Evolutionary conservation across 2,797 vertebrate species (phyloP).

Genomic region (Corythornis leucogaster): DNA sequence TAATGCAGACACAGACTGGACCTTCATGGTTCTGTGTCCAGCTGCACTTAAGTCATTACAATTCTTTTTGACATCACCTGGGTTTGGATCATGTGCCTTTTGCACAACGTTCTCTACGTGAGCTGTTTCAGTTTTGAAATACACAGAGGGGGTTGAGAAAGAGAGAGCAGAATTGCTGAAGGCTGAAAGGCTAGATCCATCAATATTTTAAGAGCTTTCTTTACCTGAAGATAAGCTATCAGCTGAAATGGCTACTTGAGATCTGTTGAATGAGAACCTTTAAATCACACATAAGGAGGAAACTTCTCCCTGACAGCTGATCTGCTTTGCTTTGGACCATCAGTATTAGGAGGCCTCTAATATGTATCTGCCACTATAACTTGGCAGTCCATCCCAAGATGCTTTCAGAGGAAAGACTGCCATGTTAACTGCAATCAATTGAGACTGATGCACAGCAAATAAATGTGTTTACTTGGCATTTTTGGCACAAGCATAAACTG

Average conservation of each 20-base stretch:
- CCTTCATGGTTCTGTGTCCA: not conserved
- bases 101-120: not conserved
- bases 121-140: not conserved
- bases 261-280: not conserved
- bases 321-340: not conserved
- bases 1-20: not conserved
- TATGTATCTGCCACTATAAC: not conserved
- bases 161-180: not conserved
- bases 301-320: not conserved
- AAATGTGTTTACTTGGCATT: not conserved
- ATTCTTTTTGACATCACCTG: not conserved
- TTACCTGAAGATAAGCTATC: not conserved
- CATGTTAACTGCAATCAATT: slow-evolving; percentile 1
- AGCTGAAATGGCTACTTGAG: slow-evolving; percentile 5
- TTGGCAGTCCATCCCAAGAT: not conserved
- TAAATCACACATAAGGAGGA: not conserved
- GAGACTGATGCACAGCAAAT: not conserved
- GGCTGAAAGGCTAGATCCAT: not conserved
- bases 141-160: not conserved
- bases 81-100: not conserved
- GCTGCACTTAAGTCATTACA: not conserved
- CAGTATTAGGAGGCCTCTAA: not conserved
- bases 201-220: slow-evolving; percentile 5
- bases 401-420: not conserved
- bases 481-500: slow-evolving; percentile 24